phyloP scores from a whole-genome alignment of 2,797 vertebrate genomes.

The Cossypha heuglini region DNA sequence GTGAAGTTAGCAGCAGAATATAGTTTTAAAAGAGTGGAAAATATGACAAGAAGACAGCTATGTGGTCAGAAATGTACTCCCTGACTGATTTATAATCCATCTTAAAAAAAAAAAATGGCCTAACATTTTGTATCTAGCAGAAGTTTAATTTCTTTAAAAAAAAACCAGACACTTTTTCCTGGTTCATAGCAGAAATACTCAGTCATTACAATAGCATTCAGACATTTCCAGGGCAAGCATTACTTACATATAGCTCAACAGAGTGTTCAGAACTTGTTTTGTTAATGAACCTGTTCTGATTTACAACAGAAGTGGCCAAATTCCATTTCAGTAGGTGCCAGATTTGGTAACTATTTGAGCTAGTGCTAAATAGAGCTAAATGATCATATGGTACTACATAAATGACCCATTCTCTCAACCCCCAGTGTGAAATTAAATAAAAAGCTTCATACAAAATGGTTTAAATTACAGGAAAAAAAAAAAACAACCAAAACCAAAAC shows the following conservation, averaged over 20 bases:
- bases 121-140: not conserved
- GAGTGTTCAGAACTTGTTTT: not conserved
- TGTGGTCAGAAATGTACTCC: not conserved
- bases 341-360: not conserved
- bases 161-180: not conserved
- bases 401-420: constrained; percentile 9
- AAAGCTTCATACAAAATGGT: not conserved
- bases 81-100: not conserved
- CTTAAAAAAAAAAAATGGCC: not conserved
- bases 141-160: not conserved
- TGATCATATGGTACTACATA: not conserved
- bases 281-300: not conserved
- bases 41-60: not conserved
- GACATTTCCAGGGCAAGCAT: not conserved
- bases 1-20: not conserved
- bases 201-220: not conserved
- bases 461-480: not conserved
- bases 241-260: not conserved
- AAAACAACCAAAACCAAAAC: not conserved
- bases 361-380: not conserved
- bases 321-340: not conserved
- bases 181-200: not conserved
- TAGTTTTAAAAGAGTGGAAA: not conserved
- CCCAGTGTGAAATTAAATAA: not conserved
- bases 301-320: not conserved